Base-by-base conservation (phyloP, 2,888 invertebrate genomes). In the Drosophila cracens region DNA sequence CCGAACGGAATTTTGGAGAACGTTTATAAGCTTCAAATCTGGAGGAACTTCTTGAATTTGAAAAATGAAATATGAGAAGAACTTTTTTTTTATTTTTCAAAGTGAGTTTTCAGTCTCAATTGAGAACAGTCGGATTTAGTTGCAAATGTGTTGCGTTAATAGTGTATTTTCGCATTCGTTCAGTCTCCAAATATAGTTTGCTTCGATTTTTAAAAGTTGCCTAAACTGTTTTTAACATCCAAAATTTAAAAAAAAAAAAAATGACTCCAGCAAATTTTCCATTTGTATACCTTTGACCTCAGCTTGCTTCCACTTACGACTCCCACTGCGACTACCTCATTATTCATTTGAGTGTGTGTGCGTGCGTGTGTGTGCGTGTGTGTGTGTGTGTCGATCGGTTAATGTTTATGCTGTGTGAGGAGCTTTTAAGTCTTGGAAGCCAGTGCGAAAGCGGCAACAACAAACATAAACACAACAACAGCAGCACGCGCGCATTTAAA, bases 341-440 rank as follows among this genome's bases (percentile, higher is more conserved):
- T 67, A 78, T 72, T 76, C 81, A 80, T 69, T 73, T 81, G 61
- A 52, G 64, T 43, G 5, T 40, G 40, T n/a, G 36, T 18, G 36
- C 2, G 49, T 31, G 51, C n/a, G n/a, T 51, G 29, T n/a, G 51
- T 59, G 59, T 76, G 77, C 6, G 31, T 6, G 16, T 52, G 33
- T 52, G 51, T 53, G 52, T 62, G 58, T 72, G 54, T 79, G 78
- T 76, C 81, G 79, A 79, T 79, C 79, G 63, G 73, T 79, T 79
- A 52, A 79, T 78, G 78, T 74, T 74, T 66, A 66, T 81, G 74
- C 43, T 40, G 53, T 38, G 76, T 40, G 64, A 87, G 82, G 72
- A 77, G 85, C 80, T 82, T 79, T 80, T 79, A 77, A 76, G 77
- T 72, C 88, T 66, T 80, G 77, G 86, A 81, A 83, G 81, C 79